Evolutionary conservation across 1,140 invertebrate species (phyloP).

Genomic region (Araneus ventricosus): DNA sequence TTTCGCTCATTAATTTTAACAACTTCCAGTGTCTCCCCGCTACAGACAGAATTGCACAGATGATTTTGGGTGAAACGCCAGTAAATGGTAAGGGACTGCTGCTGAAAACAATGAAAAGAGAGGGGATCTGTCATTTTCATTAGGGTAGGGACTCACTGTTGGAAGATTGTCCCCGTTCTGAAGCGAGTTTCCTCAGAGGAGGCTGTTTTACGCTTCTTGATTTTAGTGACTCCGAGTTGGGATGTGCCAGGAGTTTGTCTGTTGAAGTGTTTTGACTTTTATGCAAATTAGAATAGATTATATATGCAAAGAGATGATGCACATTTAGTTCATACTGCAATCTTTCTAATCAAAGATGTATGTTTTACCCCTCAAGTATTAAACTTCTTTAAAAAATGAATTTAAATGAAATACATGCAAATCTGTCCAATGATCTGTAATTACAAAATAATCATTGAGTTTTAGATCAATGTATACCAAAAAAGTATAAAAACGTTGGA

Average conservation of each 20-base stretch:
- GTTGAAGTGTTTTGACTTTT: too few relatives aligned
- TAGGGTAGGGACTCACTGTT: neutral
- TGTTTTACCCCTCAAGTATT: too few relatives aligned
- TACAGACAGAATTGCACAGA: neutral
- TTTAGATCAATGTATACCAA: too few relatives aligned
- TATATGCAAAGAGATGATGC: too few relatives aligned
- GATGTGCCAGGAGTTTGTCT: neutral
- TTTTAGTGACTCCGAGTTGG: neutral
- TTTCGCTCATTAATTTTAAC: slow-evolving; percentile 31
- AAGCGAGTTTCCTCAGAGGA: neutral
- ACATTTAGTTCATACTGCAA: too few relatives aligned
- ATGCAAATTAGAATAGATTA: too few relatives aligned
- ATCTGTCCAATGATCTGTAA: too few relatives aligned
- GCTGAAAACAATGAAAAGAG: neutral
- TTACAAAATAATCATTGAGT: too few relatives aligned
- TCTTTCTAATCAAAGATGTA: too few relatives aligned
- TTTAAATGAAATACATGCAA: too few relatives aligned
- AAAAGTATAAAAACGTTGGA: too few relatives aligned
- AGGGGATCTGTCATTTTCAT: neutral
- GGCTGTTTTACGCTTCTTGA: neutral
- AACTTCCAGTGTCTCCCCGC: neutral
- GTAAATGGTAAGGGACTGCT: neutral
- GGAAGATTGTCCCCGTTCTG: neutral
- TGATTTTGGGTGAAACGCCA: neutral
- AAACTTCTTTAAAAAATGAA: too few relatives aligned